Percentiles rank a stretch among this genome's conserved stretches.
These are phyloP conservation scores for Petrophora chlorosata DNA, from an alignment of 2,888 invertebrate species.

Conservation along the genomic window DNA sequence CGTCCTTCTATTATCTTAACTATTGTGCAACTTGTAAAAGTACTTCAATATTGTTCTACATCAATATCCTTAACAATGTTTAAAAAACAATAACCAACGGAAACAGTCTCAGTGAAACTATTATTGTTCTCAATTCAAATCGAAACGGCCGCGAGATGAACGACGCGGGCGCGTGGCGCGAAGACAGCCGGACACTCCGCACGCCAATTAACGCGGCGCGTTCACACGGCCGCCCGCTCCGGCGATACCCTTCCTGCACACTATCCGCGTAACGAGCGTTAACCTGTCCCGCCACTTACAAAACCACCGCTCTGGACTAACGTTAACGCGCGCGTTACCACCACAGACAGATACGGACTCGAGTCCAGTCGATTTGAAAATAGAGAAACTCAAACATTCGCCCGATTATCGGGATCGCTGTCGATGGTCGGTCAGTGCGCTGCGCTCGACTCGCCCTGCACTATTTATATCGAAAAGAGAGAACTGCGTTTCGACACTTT, in stretches of 20 bases:
- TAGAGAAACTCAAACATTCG: slow-evolving; percentile 81
- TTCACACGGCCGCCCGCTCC: slow-evolving; percentile 67
- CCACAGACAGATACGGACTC: slow-evolving; percentile 50
- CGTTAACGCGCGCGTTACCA: slow-evolving; percentile 60
- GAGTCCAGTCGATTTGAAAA: slow-evolving; percentile 73
- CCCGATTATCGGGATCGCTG: slow-evolving; percentile 79
- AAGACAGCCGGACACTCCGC: slow-evolving; percentile 73
- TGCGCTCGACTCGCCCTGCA: slow-evolving; percentile 69
- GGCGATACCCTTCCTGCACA: slow-evolving; percentile 55
- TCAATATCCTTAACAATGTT: too few relatives aligned
- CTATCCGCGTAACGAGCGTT: slow-evolving; percentile 51
- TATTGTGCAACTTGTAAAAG: too few relatives aligned
- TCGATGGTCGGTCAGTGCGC: slow-evolving; percentile 80
- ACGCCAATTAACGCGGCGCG: slow-evolving; percentile 78
- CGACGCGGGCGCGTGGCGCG: slow-evolving; percentile 69
- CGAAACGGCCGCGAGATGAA: slow-evolving; percentile 49
- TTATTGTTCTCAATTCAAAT: slow-evolving; percentile 65
- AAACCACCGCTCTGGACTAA: slow-evolving; percentile 41
- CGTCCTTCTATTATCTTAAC: too few relatives aligned
- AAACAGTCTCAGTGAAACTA: too few relatives aligned
- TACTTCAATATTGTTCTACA: too few relatives aligned
- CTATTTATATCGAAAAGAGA: slow-evolving; percentile 81
- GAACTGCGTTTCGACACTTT: slow-evolving; percentile 75
- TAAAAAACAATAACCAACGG: slow-evolving; percentile 48
- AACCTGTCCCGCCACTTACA: slow-evolving; percentile 45